These are phyloP conservation scores for Prosapia bicincta DNA, from an alignment of 2,888 invertebrate species.

Conservation along the genomic window DNA sequence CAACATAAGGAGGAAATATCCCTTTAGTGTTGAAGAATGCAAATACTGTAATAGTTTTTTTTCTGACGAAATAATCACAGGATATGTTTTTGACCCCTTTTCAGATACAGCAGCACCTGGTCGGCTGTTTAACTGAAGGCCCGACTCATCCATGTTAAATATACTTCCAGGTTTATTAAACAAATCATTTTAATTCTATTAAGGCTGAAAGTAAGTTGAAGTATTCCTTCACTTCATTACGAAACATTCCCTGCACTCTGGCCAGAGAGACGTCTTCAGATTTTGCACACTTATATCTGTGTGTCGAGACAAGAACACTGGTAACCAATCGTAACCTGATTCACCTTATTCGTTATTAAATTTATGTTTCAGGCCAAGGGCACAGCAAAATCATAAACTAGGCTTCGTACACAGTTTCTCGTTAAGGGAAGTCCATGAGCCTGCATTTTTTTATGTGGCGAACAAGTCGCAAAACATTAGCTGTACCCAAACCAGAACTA, in stretches of 20 bases:
- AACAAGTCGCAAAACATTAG: neutral
- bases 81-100: neutral
- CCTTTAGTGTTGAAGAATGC: neutral
- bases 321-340: neutral
- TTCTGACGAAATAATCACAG: neutral
- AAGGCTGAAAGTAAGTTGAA: neutral
- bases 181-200: neutral
- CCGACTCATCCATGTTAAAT: conserved; percentile 7
- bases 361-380: neutral
- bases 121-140: neutral
- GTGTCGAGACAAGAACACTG: neutral
- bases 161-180: neutral
- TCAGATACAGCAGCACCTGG: neutral
- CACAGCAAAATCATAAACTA: neutral
- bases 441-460: neutral
- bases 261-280: neutral
- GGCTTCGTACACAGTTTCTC: neutral
- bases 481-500: neutral
- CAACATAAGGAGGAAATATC: neutral
- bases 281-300: neutral
- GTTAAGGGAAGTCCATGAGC: neutral
- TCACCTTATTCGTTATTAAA: neutral
- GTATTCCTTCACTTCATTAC: neutral
- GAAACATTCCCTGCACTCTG: neutral
- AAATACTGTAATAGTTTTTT: conserved; percentile 2